These are phyloP conservation scores for Diabrotica undecimpunctata DNA, from an alignment of 1,140 invertebrate species.

Conservation along the genomic window DNA sequence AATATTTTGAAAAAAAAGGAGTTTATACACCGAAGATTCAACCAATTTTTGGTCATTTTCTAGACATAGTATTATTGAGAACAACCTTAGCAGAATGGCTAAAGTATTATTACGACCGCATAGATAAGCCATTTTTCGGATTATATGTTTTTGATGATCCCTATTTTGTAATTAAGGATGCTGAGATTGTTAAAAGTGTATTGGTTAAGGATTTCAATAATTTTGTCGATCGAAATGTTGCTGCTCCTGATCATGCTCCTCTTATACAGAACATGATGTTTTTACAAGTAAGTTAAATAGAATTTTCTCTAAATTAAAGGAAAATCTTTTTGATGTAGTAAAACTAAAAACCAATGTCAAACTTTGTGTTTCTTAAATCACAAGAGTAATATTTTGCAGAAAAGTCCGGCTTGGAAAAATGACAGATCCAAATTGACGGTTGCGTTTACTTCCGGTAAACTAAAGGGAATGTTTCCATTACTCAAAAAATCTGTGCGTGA, in stretches of 20 bases:
- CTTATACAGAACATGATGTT: neutral
- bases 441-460: slow-evolving; percentile 53
- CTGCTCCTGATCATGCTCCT: neutral
- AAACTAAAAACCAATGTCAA: neutral
- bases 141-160: neutral
- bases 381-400: slow-evolving; percentile 4
- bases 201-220: neutral
- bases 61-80: neutral
- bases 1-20: neutral
- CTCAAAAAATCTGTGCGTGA: slow-evolving; percentile 31
- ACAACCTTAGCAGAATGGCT: neutral
- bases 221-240: neutral
- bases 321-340: no score
- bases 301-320: no score
- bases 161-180: neutral
- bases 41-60: neutral
- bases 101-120: neutral
- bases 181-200: neutral
- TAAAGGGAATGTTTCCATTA: slow-evolving; percentile 47
- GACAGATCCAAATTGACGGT: slow-evolving; percentile 51
- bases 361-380: slow-evolving; percentile 32
- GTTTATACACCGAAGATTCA: neutral
- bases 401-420: slow-evolving; percentile 49
- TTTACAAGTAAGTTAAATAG: neutral
- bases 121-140: neutral